Base-by-base conservation (phyloP, 2,113 vertebrate genomes). In the Calidris pugnax region DNA sequence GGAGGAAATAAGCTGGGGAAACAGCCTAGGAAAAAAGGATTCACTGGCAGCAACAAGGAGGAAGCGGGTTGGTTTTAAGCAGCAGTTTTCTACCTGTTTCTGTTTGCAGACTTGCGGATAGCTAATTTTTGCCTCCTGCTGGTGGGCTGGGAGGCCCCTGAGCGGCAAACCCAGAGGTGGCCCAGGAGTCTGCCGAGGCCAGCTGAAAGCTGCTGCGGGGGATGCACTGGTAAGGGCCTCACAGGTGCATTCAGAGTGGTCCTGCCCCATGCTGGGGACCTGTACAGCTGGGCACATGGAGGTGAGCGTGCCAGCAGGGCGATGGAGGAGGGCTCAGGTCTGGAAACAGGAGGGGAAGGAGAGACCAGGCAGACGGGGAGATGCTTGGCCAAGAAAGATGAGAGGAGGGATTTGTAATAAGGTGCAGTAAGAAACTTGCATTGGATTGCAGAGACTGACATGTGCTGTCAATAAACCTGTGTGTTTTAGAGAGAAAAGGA, bases 221-320 rank as follows among this genome's bases (percentile, higher is more conserved):
- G 11, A 45, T 4, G 37, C 3, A 8, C 53, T 3, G 13, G 17
- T 39, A 17, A 73, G 59, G 21, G 14, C 21, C 39, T 56, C 1
- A 1, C 0, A 4, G 7, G 7, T 17, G 24, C 7, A 2, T 35
- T 53, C 1, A 1, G 15, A 26, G 30, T 0, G 0, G 7, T 68
- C 55, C 45, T 80, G 9, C 20, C 7, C 12, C 32, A 2, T 0
- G 0, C 21, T 23, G 45, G 27, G 50, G 14, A 48, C 3, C 0
- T 5, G 32, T 18, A 28, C 0, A 12, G 39, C 9, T 9, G 3
- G 21, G 10, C 3, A 6, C 1, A 1, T 3, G 19, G 71, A 57
- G 16, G 14, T 69, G 50, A 53, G 19, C 1, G 0, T 2, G 7
- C 23, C 16, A 27, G 3, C 21, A 59, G 47, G 30, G 6, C 45